Evolutionary conservation across 2,888 invertebrate species (phyloP).

Genomic region (Cecidostiba fungosa): DNA sequence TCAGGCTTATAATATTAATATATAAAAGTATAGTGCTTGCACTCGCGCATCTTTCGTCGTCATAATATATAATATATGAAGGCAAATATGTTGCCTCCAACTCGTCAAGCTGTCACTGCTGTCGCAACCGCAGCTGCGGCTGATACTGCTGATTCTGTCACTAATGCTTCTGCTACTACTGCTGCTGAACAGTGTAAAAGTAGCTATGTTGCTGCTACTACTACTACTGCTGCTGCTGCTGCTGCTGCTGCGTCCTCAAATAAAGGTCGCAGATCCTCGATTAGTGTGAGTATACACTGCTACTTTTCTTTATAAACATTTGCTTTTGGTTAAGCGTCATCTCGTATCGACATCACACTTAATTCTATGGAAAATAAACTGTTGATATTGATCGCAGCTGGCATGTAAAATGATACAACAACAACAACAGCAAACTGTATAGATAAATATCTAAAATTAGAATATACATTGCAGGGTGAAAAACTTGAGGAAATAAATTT

Average conservation of each 20-base stretch:
- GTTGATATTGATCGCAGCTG: too few species aligned
- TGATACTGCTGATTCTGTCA: not conserved
- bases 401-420: too few species aligned
- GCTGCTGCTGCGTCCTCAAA: not conserved
- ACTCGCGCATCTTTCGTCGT: too few species aligned
- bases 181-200: slow-evolving; percentile 34
- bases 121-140: not conserved
- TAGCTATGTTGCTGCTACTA: slow-evolving; percentile 9
- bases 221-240: not conserved
- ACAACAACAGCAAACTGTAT: too few species aligned
- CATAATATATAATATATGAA: too few species aligned
- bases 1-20: too few species aligned
- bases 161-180: not conserved
- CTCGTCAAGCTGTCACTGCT: not conserved
- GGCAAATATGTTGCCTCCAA: not conserved
- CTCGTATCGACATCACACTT: too few species aligned
- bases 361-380: too few species aligned
- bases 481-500: too few species aligned
- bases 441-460: too few species aligned
- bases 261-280: slow-evolving; percentile 21
- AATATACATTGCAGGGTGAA: too few species aligned
- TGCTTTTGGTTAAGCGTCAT: not conserved
- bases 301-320: not conserved
- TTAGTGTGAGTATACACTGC: slow-evolving; percentile 46
- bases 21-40: too few species aligned